Percentiles rank a stretch among this genome's conserved stretches.
Evolutionary conservation across 2,113 vertebrate species (phyloP).

Genomic region (Himantopus leucocephalus): DNA sequence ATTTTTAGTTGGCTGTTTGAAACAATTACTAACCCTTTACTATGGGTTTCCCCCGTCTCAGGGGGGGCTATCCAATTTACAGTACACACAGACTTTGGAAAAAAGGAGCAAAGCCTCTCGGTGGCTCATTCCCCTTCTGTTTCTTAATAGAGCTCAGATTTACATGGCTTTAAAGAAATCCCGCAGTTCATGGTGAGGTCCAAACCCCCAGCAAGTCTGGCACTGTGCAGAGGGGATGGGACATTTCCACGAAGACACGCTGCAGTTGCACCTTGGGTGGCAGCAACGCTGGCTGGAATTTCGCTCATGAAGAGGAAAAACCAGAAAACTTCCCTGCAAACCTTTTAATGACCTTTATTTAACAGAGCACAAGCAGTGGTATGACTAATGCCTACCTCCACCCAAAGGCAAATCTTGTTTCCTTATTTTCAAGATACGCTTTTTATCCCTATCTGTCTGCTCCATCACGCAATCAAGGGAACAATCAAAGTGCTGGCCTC

Average conservation of each 20-base stretch:
- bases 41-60: not conserved
- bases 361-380: not conserved
- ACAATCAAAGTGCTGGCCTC: not conserved
- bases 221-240: not conserved
- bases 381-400: not conserved
- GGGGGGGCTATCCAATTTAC: not conserved
- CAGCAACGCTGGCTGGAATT: not conserved
- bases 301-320: not conserved
- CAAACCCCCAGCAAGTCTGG: not conserved
- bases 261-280: not conserved
- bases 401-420: not conserved
- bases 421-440: not conserved
- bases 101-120: not conserved
- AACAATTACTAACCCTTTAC: constrained; percentile 50
- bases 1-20: constrained; percentile 11
- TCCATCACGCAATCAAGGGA: not conserved
- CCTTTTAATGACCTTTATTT: not conserved
- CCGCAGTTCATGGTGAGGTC: not conserved
- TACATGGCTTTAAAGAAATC: not conserved
- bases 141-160: not conserved
- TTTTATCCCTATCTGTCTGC: not conserved
- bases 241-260: rapidly evolving
- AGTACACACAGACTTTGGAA: not conserved
- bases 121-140: not conserved
- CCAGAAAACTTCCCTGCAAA: not conserved